Evolutionary conservation across 1,140 invertebrate genomes (phyloP).

Genomic region (Diorhabda elongata): DNA sequence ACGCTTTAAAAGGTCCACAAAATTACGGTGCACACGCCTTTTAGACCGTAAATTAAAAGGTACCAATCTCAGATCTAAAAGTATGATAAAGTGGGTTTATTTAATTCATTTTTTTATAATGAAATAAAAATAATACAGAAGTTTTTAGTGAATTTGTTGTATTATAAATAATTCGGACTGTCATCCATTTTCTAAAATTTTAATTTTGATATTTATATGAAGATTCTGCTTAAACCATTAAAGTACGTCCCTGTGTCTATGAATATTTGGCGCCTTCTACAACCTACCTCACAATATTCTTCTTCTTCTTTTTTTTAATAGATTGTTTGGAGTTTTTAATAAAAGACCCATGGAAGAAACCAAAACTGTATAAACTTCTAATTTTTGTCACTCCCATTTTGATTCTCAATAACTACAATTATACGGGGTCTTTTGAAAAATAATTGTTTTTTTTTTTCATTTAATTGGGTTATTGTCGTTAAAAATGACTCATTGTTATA

Average conservation of each 20-base stretch:
- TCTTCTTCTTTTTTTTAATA: not conserved
- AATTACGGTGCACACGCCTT: not conserved
- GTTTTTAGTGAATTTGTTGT: no score
- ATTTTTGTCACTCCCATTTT: not conserved
- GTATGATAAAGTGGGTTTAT: not conserved
- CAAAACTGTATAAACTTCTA: constrained; percentile 1
- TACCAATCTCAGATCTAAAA: not conserved
- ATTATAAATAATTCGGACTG: no score
- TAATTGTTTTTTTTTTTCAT: no score
- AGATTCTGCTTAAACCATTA: no score
- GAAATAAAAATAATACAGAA: no score
- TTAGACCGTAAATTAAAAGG: not conserved
- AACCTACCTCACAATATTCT: constrained; percentile 1
- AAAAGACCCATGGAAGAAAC: constrained; percentile 2
- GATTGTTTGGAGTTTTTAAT: constrained; percentile 1
- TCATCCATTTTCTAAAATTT: no score
- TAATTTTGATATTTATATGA: no score
- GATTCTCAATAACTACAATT: not conserved
- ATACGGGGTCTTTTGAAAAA: not conserved
- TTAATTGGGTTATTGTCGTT: no score
- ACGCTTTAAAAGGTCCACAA: not conserved
- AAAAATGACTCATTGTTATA: no score
- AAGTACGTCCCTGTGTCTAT: not conserved
- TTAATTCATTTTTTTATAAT: not conserved
- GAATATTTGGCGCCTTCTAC: constrained; percentile 7